Evolutionary conservation across 1,140 invertebrate genomes (phyloP), one percentile per base, ranked within the genome.

Genomic region (Hyles euphorbiae): DNA sequence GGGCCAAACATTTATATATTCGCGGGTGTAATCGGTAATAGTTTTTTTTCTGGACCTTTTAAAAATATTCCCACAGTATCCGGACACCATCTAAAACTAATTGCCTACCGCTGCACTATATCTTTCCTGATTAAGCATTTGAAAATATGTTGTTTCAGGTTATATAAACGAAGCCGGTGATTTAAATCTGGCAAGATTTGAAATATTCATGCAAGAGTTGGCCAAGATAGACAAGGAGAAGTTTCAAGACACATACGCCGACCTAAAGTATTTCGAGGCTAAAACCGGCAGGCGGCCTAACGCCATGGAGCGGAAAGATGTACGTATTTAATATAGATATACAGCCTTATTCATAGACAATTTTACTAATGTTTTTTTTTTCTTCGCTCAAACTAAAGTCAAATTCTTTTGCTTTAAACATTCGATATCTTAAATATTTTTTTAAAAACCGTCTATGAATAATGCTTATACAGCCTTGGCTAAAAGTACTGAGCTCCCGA

Each of bases 101-200:
- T 22, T 22, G 22, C 22, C n/a, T n/a, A n/a, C n/a, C 22, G 2
- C 22, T 0, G 22, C 22, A 2, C 22, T 22, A 22, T 22, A 22
- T 22, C 22, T 22, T 22, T 22, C 22, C 1, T 22, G 22, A 22
- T 22, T 22, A 22, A 22, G 22, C 22, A 22, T 22, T 22, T 22
- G 22, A 22, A 22, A 47, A 47, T 47, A 47, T n/a, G 10, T 47
- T 47, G 12, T 53, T 45, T 44, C 54, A 95, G 96, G 96, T 9
- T 98, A 99, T 77, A 94, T 99, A 53, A 99, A 99, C 87, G 96
- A 98, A 87, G 89, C 90, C 5, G 98, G 98, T 4, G 92, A 91
- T 51, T 87, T 99, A 43, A 96, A 98, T 82, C 87, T 99, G 54
- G 75, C 79, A 11, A 91, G 97, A 56, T 97, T 99, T 90, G 94